Evolutionary conservation across 2,113 vertebrate genomes (phyloP), one percentile per base, ranked within the genome.

Genomic region (Atherinomorus stipes): DNA sequence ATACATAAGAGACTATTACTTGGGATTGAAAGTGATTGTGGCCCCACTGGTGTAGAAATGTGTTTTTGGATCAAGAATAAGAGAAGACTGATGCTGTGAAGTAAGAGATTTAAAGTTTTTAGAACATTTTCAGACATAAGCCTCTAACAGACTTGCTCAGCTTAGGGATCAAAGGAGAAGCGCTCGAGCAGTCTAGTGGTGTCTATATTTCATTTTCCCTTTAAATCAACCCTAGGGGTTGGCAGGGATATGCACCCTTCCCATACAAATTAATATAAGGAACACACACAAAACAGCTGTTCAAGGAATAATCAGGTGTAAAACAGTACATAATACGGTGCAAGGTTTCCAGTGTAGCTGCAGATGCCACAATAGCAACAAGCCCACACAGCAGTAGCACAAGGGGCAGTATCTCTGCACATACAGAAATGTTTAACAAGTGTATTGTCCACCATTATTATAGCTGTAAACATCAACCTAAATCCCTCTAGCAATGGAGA

Each of bases 381-480:
- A 13, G 28, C 51, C 26, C 34, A 22, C 61, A 70, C 49, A 45
- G 59, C 76, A 34, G 76, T 8, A 40, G 71, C 67, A 80, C 23
- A 61, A 4, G 19, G 44, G 78, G 47, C 51, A 51, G 28, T 16
- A 34, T 65, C 60, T 45, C 57, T 58, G 61, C 74, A 79, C 71
- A 63, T 28, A 67, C 28, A 40, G 68, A 76, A 34, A 76, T 67
- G 65, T 73, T 78, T 63, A 72, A 87, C 80, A 88, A 50, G 61
- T 74, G 73, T 69, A 87, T 66, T 73, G 76, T 54, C 75, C 63
- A 63, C 71, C 53, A 78, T 86, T 81, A 85, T 75, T 73, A 73
- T 19, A 60, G 70, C 68, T 74, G 71, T 85, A 89, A 82, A 89
- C 78, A 85, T 83, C 79, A 84, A 58, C 83, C 70, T 82, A 74